These are phyloP conservation scores for Turritopsis rubra DNA, from an alignment of 30 jellyfish, hydroid and myxozoan species.

Conservation along the genomic window DNA sequence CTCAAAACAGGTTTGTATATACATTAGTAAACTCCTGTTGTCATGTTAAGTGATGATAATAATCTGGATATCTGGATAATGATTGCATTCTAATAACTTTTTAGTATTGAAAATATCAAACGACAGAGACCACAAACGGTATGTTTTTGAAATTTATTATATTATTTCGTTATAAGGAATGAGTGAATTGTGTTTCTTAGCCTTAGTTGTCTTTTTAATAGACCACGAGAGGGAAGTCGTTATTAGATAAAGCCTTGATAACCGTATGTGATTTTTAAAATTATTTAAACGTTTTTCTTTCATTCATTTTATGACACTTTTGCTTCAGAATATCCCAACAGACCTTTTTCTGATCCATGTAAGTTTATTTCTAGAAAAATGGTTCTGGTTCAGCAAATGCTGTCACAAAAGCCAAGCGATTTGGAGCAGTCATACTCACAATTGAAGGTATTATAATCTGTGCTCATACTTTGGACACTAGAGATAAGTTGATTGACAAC, in stretches of 20 bases:
- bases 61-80: background rate
- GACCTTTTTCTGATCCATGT: too few species aligned
- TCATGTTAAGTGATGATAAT: too few species aligned
- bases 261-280: background rate
- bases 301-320: background rate
- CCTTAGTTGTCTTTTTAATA: too few species aligned
- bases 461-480: too few species aligned
- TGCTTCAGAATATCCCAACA: too few species aligned
- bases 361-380: background rate
- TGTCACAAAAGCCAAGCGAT: background rate
- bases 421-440: constrained; percentile 4
- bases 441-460: background rate
- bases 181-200: background rate
- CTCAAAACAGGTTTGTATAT: constrained; percentile 11
- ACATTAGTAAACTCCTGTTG: too few species aligned
- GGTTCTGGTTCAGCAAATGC: constrained; percentile 5
- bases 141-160: background rate
- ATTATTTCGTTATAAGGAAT: background rate
- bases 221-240: constrained; percentile 12
- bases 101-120: constrained; percentile 3
- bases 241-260: background rate
- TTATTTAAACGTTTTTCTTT: too few species aligned
- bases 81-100: too few species aligned
- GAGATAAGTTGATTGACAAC: too few species aligned
- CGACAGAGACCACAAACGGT: constrained; percentile 1